phyloP scores from a whole-genome alignment of 1,140 invertebrate genomes.

The Drosophila ananassae region DNA sequence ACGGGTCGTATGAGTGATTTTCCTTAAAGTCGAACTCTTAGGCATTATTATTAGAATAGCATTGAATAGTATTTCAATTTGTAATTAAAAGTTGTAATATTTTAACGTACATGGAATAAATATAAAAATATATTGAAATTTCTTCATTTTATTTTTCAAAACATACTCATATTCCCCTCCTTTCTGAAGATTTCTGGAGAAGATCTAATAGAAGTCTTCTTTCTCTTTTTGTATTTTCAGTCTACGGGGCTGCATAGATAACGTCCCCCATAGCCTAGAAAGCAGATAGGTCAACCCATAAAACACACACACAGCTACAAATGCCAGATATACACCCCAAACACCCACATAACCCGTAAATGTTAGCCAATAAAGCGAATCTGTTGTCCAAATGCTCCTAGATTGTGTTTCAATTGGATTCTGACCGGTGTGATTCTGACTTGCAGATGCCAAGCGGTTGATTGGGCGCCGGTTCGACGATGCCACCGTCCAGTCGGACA shows the following conservation, averaged over 20 bases:
- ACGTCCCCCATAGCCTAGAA: slow-evolving; percentile 34
- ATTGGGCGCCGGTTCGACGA: slow-evolving; percentile 97
- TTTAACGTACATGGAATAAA: not conserved
- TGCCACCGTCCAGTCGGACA: slow-evolving; percentile 93
- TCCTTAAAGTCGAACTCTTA: too few species aligned
- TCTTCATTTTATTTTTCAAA: too few species aligned
- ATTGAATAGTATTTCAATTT: too few species aligned
- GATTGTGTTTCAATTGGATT: slow-evolving; percentile 34
- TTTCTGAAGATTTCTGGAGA: slow-evolving; percentile 28
- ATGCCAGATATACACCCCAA: slow-evolving; percentile 22
- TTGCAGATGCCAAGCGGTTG: slow-evolving; percentile 96
- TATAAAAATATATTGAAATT: not conserved
- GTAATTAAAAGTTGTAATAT: too few species aligned
- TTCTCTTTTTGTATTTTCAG: slow-evolving; percentile 73
- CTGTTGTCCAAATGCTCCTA: slow-evolving; percentile 28
- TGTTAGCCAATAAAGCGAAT: slow-evolving; percentile 58
- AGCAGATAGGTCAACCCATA: slow-evolving; percentile 45
- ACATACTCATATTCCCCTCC: slow-evolving; percentile 2
- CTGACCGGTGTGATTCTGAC: slow-evolving; percentile 73
- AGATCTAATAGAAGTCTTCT: slow-evolving; percentile 61
- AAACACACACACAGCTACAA: slow-evolving; percentile 20
- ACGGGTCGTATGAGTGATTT: too few species aligned
- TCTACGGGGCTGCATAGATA: slow-evolving; percentile 65
- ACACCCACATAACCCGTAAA: slow-evolving; percentile 12
- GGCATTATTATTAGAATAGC: too few species aligned